Conservation (phyloP, 2,113 vertebrate species). For the Ancistrus triradiatus region DNA sequence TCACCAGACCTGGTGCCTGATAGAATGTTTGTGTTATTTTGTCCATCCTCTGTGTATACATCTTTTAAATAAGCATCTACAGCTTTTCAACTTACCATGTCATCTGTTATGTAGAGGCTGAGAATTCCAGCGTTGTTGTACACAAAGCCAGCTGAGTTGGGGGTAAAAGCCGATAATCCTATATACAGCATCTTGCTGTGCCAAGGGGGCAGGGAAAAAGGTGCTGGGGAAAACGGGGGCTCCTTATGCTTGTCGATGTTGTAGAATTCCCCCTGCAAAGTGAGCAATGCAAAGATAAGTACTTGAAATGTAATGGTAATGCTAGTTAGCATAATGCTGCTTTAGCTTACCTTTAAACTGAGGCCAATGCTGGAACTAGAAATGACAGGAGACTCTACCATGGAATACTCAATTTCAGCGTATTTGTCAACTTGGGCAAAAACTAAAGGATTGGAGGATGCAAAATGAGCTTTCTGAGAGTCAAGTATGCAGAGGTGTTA, state of each 20-base stretch:
- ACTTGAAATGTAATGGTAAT: no score
- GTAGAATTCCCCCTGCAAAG: constrained; percentile 70
- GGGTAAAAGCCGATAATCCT: constrained; percentile 63
- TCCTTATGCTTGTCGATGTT: constrained; percentile 65
- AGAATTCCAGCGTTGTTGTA: constrained; percentile 65
- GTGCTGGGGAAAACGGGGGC: constrained; percentile 58
- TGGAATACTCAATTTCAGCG: constrained; percentile 70
- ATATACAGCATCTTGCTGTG: constrained; percentile 65
- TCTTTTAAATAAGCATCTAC: not conserved
- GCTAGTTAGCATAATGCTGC: not conserved
- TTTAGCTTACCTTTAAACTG: constrained; percentile 61
- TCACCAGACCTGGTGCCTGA: no score
- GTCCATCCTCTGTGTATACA: not conserved
- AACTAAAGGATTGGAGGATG: constrained; percentile 51
- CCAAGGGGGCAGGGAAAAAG: constrained; percentile 56
- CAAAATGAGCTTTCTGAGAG: not conserved
- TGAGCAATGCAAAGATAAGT: no score
- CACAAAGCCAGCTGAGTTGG: constrained; percentile 68
- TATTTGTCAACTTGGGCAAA: constrained; percentile 65
- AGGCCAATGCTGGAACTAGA: constrained; percentile 55
- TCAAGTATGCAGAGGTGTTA: not conserved
- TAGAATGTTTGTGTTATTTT: no score
- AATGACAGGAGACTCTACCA: constrained; percentile 60
- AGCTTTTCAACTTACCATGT: constrained; percentile 59
- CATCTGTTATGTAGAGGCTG: constrained; percentile 65